Evolutionary conservation across 64 coral and sea anemone genomes (phyloP).

Genomic region (Acropora yongei): DNA sequence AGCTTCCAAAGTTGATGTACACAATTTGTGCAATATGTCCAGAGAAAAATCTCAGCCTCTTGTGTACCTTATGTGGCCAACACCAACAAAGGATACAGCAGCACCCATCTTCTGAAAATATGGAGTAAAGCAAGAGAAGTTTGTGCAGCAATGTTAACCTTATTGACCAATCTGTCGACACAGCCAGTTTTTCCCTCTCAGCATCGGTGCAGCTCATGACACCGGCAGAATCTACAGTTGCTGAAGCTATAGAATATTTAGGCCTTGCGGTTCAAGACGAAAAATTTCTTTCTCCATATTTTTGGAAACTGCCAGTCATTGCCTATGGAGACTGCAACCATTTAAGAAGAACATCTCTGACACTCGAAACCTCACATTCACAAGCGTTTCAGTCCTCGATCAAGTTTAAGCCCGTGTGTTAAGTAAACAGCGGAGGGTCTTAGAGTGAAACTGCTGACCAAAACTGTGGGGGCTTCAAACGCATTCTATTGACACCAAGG

Average conservation of each 20-base stretch:
- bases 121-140: slow-evolving; percentile 24
- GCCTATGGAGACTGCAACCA: slow-evolving; percentile 61
- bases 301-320: slow-evolving; percentile 62
- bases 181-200: slow-evolving; percentile 42
- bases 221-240: slow-evolving; percentile 35
- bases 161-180: slow-evolving; percentile 56
- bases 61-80: slow-evolving; percentile 61
- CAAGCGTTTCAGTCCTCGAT: neutral
- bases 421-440: neutral
- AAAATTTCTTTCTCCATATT: slow-evolving; percentile 68
- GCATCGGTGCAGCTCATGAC: slow-evolving; percentile 56
- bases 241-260: slow-evolving; percentile 51
- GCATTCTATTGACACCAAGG: neutral
- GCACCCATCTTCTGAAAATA: slow-evolving; percentile 29
- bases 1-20: slow-evolving; percentile 42
- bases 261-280: slow-evolving; percentile 59
- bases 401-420: neutral
- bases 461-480: neutral
- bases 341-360: slow-evolving; percentile 49
- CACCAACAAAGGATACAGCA: slow-evolving; percentile 22
- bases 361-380: slow-evolving; percentile 61
- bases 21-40: slow-evolving; percentile 45
- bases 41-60: slow-evolving; percentile 7
- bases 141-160: slow-evolving; percentile 42
- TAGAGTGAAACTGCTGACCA: neutral